These are phyloP conservation scores for Calypte anna DNA, from an alignment of 2,113 vertebrate species.

Conservation along the genomic window DNA sequence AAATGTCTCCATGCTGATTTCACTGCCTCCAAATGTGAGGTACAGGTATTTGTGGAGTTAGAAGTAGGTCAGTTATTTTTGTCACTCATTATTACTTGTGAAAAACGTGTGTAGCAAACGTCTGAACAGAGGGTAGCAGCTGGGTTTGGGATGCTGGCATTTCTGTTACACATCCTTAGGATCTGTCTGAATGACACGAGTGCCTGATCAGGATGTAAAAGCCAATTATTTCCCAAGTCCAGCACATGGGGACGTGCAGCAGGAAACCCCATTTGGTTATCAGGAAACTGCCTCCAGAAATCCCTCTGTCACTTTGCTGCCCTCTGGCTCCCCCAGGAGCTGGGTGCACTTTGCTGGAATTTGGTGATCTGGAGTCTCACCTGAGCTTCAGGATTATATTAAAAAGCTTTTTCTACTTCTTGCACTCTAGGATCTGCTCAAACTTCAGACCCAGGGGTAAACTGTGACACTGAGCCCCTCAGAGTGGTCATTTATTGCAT, in stretches of 20 bases:
- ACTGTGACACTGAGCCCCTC: background rate
- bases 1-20: constrained; percentile 68
- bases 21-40: constrained; percentile 66
- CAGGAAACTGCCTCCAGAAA: background rate
- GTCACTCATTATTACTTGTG: constrained; percentile 82
- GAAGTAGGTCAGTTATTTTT: constrained; percentile 84
- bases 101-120: constrained; percentile 74
- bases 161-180: background rate
- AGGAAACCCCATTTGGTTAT: background rate
- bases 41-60: constrained; percentile 78
- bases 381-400: background rate
- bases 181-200: background rate
- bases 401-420: background rate
- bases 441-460: background rate
- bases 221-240: background rate
- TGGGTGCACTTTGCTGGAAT: background rate
- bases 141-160: constrained; percentile 49
- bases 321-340: background rate
- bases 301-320: background rate
- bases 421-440: background rate
- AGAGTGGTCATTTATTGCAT: background rate
- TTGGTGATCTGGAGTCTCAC: background rate
- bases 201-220: background rate
- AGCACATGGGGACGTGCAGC: background rate
- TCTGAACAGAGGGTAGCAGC: constrained; percentile 52